Evolutionary conservation across 1,140 invertebrate genomes (phyloP).

Genomic region (Drosophila kohkoa): DNA sequence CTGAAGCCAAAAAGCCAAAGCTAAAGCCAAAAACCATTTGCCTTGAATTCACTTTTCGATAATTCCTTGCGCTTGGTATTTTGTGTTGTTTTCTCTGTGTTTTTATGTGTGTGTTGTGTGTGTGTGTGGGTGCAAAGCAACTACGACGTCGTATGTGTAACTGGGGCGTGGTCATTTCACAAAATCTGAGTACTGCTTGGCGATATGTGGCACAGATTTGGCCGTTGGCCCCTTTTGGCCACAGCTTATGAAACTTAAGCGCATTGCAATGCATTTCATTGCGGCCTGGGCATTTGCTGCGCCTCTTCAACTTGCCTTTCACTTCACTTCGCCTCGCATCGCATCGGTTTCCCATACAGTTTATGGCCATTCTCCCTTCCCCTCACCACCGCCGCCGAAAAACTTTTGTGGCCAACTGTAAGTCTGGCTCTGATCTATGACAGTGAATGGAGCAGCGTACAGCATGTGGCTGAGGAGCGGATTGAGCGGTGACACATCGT

Average conservation of each 20-base stretch:
- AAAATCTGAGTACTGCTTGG: slow-evolving; percentile 16
- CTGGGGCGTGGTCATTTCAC: slow-evolving; percentile 17
- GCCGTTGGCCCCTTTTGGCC: slow-evolving; percentile 35
- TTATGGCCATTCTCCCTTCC: slow-evolving; percentile 32
- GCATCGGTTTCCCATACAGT: slow-evolving; percentile 36
- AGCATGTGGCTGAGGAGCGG: neutral
- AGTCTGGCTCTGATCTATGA: slow-evolving; percentile 43
- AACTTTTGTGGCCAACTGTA: slow-evolving; percentile 50
- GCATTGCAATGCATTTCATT: slow-evolving; percentile 62
- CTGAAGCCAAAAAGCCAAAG: slow-evolving; percentile 26
- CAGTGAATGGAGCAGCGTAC: neutral
- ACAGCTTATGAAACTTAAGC: slow-evolving; percentile 75
- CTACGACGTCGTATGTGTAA: too few species aligned
- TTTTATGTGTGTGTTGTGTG: too few species aligned
- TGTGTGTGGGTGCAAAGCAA: too few species aligned
- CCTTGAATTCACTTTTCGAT: slow-evolving; percentile 81
- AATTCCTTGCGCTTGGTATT: slow-evolving; percentile 54
- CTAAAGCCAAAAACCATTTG: slow-evolving; percentile 43
- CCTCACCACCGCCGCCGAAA: neutral
- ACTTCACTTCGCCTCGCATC: neutral
- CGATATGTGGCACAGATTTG: slow-evolving; percentile 38
- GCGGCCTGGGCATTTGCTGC: slow-evolving; percentile 7
- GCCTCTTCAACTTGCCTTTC: slow-evolving; percentile 41
- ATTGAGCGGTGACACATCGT: slow-evolving; percentile 32
- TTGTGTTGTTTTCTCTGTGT: neutral